Evolutionary conservation across 2,797 vertebrate species (phyloP).

Genomic region (Anguilla marmorata): DNA sequence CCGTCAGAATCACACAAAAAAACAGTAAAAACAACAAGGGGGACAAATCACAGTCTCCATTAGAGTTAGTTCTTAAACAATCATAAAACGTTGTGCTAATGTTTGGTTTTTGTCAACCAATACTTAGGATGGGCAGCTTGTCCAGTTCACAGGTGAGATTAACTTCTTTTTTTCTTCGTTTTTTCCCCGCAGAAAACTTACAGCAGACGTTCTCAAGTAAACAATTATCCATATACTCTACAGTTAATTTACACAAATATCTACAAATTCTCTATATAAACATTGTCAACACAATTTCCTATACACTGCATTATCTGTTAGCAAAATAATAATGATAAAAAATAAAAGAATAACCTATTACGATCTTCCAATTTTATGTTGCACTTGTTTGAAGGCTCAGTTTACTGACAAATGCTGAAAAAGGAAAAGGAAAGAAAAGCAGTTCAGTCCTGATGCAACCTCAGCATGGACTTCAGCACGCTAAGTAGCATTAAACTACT

Average conservation of each 20-base stretch:
- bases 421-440: not conserved
- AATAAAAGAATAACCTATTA: constrained; percentile 20
- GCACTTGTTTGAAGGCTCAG: constrained; percentile 43
- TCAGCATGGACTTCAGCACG: not conserved
- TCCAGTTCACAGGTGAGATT: constrained; percentile 30
- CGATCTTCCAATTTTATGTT: constrained; percentile 15
- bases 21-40: constrained; percentile 30
- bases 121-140: constrained; percentile 15
- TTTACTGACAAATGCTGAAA: constrained; percentile 19
- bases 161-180: constrained; percentile 4
- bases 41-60: constrained; percentile 48
- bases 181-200: constrained; percentile 26
- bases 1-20: constrained; percentile 23
- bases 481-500: not conserved
- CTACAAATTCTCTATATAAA: constrained; percentile 46
- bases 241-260: constrained; percentile 46
- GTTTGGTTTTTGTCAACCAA: constrained; percentile 12
- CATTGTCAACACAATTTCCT: constrained; percentile 32
- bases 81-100: constrained; percentile 22
- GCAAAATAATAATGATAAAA: constrained; percentile 16
- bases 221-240: constrained; percentile 40
- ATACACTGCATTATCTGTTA: constrained; percentile 45
- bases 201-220: constrained; percentile 43
- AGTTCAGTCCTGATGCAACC: not conserved
- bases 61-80: constrained; percentile 42